Base-by-base conservation (phyloP, 2,888 invertebrate species). In the Coecobrya sp. region DNA sequence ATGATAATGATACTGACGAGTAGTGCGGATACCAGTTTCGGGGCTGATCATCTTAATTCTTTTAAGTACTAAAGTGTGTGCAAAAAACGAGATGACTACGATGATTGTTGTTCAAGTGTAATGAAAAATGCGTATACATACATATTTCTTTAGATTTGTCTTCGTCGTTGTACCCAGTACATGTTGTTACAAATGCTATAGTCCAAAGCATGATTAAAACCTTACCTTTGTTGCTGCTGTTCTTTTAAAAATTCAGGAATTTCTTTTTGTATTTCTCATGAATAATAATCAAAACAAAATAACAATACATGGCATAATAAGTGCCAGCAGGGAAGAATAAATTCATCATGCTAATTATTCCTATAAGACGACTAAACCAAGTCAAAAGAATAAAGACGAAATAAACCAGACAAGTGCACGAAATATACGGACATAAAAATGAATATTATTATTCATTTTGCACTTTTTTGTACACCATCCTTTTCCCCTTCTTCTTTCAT, bases 281-380 rank as follows among this genome's bases (percentile, higher is more conserved):
- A 91, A 91, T 91, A 91, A 91, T 91, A 91, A 91, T 86, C 91
- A 91, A 91, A 79, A 91, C 91, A 79, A 91, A 70, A 86, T 91
- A 86, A 79, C 85, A 86, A 91, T 19, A 59, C 5, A 59, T 19
- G 10, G 52, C n/a, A 8, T 85, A 91, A 85, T 85, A 91, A 91
- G 91, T 86, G 86, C 86, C 91, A 91, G 91, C 70, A 86, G 91
- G 86, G 86, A 91, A 25, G 91, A 86, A 91, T 91, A 91, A 91
- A 91, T 91, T 91, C 81, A 84, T 73, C 70, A 91, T 91, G 91
- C 91, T 91, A 91, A 91, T 91, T 91, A 91, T 91, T 68, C 3
- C 27, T 68, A 22, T 62, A 49, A 49, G 49, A 49, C 49, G 49
- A 62, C 62, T 19, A 10, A 49, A 36, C 59, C 16, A 49, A 49